Percentiles rank a stretch among this genome's conserved stretches.
Evolutionary conservation across 2,113 vertebrate genomes (phyloP).

Genomic region (Grallaria varia): DNA sequence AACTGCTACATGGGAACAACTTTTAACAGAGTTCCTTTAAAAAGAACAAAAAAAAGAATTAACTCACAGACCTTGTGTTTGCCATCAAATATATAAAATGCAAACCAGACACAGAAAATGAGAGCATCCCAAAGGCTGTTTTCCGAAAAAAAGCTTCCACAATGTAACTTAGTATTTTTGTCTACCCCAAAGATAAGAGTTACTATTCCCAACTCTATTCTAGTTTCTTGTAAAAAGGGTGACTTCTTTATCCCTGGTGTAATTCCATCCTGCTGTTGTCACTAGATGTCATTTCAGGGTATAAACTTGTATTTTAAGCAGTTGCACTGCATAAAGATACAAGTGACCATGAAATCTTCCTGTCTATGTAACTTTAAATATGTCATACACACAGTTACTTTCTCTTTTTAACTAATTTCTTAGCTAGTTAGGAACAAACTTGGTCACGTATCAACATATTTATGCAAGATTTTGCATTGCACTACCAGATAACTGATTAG

Average conservation of each 20-base stretch:
- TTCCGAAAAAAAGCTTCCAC: conserved; percentile 26
- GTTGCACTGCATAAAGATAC: neutral
- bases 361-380: neutral
- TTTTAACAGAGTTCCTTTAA: conserved; percentile 73
- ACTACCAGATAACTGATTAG: neutral
- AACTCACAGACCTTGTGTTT: conserved; percentile 41
- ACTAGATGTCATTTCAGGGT: neutral
- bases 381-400: neutral
- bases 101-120: conserved; percentile 76
- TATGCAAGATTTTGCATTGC: neutral
- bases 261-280: neutral
- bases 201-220: neutral
- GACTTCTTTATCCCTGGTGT: neutral
- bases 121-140: conserved; percentile 51
- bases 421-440: neutral
- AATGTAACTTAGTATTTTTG: neutral
- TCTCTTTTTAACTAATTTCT: neutral
- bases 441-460: neutral
- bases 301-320: neutral
- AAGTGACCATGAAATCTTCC: neutral
- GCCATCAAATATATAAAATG: conserved; percentile 74
- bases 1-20: conserved; percentile 64
- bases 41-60: neutral
- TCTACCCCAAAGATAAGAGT: neutral
- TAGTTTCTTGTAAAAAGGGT: neutral